A percentile compares a stretch with the other conserved stretches of the same genome.
Conservation (phyloP, 2,113 vertebrate genomes). For the Podarcis raffonei region DNA sequence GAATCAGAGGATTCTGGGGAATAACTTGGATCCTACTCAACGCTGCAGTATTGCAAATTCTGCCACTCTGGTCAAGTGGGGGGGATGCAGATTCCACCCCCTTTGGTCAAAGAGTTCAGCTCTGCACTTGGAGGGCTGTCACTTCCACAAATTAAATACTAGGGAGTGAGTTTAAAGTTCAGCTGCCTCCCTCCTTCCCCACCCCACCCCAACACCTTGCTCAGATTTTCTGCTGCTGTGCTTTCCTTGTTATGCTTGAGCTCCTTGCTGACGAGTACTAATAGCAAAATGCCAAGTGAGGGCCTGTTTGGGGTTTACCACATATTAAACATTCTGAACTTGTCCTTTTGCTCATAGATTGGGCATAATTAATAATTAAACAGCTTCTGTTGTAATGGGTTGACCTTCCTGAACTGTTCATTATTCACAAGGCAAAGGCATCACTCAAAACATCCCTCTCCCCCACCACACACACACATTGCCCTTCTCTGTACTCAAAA, state of each 20-base stretch:
- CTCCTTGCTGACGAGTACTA: conserved; percentile 84
- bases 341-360: conserved; percentile 91
- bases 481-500: conserved; percentile 76
- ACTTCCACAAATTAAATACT: conserved; percentile 59
- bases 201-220: neutral
- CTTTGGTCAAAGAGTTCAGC: conserved; percentile 14
- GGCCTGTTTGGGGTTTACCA: conserved; percentile 74
- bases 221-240: conserved; percentile 66
- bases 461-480: conserved; percentile 31
- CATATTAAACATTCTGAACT: conserved; percentile 86
- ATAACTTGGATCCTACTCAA: neutral
- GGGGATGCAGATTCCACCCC: conserved; percentile 7
- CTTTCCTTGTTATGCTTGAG: conserved; percentile 80
- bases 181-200: conserved; percentile 26
- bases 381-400: conserved; percentile 90
- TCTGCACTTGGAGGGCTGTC: conserved; percentile 21
- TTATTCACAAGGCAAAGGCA: conserved; percentile 92
- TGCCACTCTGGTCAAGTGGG: neutral
- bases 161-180: conserved; percentile 51
- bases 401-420: conserved; percentile 94
- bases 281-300: conserved; percentile 81
- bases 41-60: no score
- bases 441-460: conserved; percentile 88
- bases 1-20: neutral
- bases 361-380: conserved; percentile 99